A percentile compares a stretch with the other conserved stretches of the same genome.
phyloP scores from a whole-genome alignment of 2,888 invertebrate species.

The Lordiphosa andalusiaca region DNA sequence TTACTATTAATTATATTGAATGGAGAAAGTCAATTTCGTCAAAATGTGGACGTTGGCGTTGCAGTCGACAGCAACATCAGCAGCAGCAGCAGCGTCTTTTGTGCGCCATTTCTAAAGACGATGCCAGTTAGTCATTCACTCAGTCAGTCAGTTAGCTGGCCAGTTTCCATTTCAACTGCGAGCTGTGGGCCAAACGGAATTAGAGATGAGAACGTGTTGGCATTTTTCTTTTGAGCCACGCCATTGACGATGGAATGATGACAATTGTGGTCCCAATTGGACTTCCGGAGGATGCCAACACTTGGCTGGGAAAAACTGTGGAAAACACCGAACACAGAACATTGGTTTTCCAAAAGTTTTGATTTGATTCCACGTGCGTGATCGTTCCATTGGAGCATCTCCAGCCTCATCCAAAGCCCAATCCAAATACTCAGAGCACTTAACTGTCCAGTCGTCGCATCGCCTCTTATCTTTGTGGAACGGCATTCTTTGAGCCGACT shows the following conservation, averaged over 20 bases:
- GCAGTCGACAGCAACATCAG: constrained; percentile 1
- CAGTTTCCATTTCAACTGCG: constrained; percentile 67
- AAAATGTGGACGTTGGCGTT: constrained; percentile 39
- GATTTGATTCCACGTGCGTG: too few species aligned
- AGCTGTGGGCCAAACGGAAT: constrained; percentile 1
- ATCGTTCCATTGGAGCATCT: not conserved
- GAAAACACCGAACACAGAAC: not conserved
- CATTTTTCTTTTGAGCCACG: not conserved
- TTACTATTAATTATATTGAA: constrained; percentile 75
- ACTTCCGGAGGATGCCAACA: too few species aligned
- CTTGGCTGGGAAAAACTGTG: too few species aligned
- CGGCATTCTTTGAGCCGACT: constrained; percentile 51
- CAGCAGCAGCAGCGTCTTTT: constrained; percentile 58
- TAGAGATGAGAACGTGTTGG: constrained; percentile 26
- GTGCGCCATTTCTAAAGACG: constrained; percentile 68
- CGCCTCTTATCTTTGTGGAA: constrained; percentile 62
- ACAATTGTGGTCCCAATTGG: too few species aligned
- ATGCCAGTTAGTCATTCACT: constrained; percentile 29
- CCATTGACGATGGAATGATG: too few species aligned
- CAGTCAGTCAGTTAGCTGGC: constrained; percentile 36
- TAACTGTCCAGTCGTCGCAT: constrained; percentile 8
- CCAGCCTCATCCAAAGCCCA: constrained; percentile 19
- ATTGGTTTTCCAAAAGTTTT: too few species aligned
- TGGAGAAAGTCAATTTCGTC: constrained; percentile 75
- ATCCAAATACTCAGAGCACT: constrained; percentile 19